These are phyloP conservation scores for Bos indicus DNA, from an alignment of 2,113 vertebrate species.

Conservation along the genomic window DNA sequence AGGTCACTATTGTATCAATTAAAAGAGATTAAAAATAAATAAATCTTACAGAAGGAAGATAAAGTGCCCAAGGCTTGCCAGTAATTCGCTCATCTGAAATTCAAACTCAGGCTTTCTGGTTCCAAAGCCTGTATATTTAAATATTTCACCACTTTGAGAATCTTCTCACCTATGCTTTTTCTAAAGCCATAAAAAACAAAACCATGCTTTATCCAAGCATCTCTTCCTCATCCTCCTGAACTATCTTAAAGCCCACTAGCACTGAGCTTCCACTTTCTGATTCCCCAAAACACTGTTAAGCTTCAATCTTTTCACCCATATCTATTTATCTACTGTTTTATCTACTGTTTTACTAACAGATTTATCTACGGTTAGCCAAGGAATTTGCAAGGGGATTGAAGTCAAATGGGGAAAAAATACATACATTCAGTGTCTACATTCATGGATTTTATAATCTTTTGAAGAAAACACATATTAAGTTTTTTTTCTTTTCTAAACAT, in stretches of 20 bases:
- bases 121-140: background rate
- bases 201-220: background rate
- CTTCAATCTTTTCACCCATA: background rate
- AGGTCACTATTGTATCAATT: background rate
- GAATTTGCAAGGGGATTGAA: background rate
- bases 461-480: background rate
- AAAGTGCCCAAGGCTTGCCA: background rate
- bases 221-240: background rate
- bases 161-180: background rate
- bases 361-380: background rate
- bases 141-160: background rate
- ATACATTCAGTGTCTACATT: background rate
- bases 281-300: no score
- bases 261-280: background rate
- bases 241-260: background rate
- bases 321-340: background rate
- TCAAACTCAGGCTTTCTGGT: background rate
- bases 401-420: background rate
- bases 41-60: background rate
- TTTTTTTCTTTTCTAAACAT: background rate
- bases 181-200: background rate
- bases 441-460: background rate
- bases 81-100: background rate
- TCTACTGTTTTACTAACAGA: background rate
- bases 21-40: background rate